Percentiles rank a stretch among this genome's conserved stretches.
Conservation (phyloP, 2,113 vertebrate genomes). For the Chascanopsetta lugubris region DNA sequence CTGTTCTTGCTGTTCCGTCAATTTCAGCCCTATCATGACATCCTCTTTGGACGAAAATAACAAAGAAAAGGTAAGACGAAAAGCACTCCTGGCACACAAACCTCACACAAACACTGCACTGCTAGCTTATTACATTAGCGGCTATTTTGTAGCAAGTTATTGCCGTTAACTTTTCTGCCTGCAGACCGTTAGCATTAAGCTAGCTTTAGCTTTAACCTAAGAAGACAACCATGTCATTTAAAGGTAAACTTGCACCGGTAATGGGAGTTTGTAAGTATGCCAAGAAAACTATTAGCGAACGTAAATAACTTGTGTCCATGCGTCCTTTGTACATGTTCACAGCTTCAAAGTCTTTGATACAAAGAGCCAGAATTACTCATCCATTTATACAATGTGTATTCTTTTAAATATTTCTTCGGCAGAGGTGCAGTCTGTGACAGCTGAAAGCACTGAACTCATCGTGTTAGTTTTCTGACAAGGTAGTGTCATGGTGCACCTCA, state of each 20-base stretch:
- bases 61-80: slow-evolving; percentile 75
- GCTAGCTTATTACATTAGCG: slow-evolving; percentile 25
- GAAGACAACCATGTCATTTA: not conserved
- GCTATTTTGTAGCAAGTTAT: slow-evolving; percentile 34
- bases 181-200: slow-evolving; percentile 40
- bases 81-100: not conserved
- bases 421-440: too few relatives aligned
- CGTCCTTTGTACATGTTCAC: too few relatives aligned
- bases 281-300: not conserved
- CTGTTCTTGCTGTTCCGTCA: slow-evolving; percentile 7
- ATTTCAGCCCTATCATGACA: slow-evolving; percentile 68
- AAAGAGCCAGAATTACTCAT: too few relatives aligned
- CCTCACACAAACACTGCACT: not conserved
- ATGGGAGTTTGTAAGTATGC: not conserved
- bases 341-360: too few relatives aligned
- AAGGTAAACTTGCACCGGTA: too few relatives aligned
- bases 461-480: too few relatives aligned
- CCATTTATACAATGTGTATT: too few relatives aligned
- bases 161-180: slow-evolving; percentile 32
- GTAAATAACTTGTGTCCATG: not conserved
- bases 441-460: too few relatives aligned
- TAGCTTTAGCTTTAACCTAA: too few relatives aligned
- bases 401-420: too few relatives aligned
- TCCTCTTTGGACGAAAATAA: slow-evolving; percentile 71
- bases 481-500: too few relatives aligned